Base-by-base conservation (phyloP, 2,113 vertebrate species). In the Ardeotis arabs region DNA sequence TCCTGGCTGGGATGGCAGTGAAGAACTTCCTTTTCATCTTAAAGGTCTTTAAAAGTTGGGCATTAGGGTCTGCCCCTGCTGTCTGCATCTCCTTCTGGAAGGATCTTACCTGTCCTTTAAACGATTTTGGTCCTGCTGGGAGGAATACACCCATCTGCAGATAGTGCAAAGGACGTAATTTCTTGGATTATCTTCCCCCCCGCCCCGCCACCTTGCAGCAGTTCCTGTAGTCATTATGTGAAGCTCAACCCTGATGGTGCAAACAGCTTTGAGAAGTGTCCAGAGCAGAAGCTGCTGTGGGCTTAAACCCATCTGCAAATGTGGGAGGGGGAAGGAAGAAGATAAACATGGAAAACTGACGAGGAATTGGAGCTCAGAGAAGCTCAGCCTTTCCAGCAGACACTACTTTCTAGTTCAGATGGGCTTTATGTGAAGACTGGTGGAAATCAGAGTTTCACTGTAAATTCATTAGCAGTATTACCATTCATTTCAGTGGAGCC, bases 21-120 rank as follows among this genome's bases (percentile, higher is more conserved):
- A 84, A 68, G 49, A 63, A 20, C 23, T 70, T 59, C n/a, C 12
- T 55, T 69, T 17, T 77, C 9, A 10, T 75, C 39, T 39, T 28
- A 49, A 53, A 55, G 58, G 68, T 27, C 52, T 67, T 62, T 60
- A 33, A 39, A 31, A 37, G 22, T 23, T 85, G n/a, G 22, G 10
- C 1, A 0, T 60, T 37, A 20, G 10, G 23, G n/a, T 37, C 39
- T 5, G 4, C 45, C 76, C 37, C 52, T 1, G 2, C 35, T 52
- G 15, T n/a, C 64, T 72, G 33, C n/a, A 19, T 87, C 37, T 75
- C 19, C 29, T 73, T 50, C 60, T 82, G 70, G 25, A 52, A 78
- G 31, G 33, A 28, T 87, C 9, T 45, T 50, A 15, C 21, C 33
- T 55, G 18, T 58, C 39, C 67, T 45, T 33, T 70, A 35, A 84